Evolutionary conservation across 2,113 vertebrate species (phyloP), one percentile per base, ranked within the genome.

Genomic region (Pollimyrus isidori): DNA sequence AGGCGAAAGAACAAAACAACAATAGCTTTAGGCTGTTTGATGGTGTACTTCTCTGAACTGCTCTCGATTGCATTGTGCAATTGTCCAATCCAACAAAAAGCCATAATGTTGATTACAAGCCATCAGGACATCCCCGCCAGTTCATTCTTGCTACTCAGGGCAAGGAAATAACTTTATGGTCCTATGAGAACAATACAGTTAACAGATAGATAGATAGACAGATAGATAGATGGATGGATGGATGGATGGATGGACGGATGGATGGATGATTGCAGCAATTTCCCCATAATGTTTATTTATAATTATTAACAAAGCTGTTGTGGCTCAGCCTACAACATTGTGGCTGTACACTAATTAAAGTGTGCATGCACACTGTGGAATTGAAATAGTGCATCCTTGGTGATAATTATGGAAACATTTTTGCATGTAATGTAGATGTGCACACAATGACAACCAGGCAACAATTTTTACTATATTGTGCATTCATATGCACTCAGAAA

Each of bases 91-190:
- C 56, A 65, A 19, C 56, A 23, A 42, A 87, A 87, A 87, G 85
- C 85, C 50, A 53, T 87, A 56, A 87, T 62, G 87, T 46, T 65
- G 87, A 87, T 87, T 62, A 87, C 53, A 42, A 87, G 19, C 87
- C 87, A 62, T 65, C 56, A 39, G 39, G 39, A 46, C 30, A 62
- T n/a, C 7, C 53, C n/a, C 7, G 87, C 35, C 39, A 46, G 52
- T 87, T 65, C 87, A 87, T 30, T 35, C 87, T 21, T 62, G 35
- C 23, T 87, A 45, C 35, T 65, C 30, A 87, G 30, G 7, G 35
- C 87, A 87, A 2, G 7, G 21, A n/a, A 87, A 17, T 62, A 53
- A 45, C 56, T 65, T 39, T 62, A 17, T 58, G 2, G 65, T 23
- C 35, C 87, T 62, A 10, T 48, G n/a, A 17, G n/a, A 19, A 15